These are phyloP conservation scores for Melanotaenia nigrans DNA, from an alignment of 2,797 vertebrate genomes.

Conservation along the genomic window DNA sequence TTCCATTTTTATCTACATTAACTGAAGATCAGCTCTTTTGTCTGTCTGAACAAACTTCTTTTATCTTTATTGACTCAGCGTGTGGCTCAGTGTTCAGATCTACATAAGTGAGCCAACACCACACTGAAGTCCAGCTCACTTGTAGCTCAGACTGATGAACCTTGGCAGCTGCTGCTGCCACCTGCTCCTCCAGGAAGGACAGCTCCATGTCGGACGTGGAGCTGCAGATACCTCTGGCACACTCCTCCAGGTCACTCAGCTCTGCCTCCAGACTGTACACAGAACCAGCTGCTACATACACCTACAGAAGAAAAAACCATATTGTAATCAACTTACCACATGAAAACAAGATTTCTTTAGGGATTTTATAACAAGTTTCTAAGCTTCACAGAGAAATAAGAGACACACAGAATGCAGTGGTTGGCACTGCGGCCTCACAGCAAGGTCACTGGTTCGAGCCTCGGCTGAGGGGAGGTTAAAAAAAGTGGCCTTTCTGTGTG, in stretches of 20 bases:
- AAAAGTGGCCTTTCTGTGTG: too few species aligned
- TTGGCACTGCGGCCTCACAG: too few species aligned
- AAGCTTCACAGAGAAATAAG: background rate
- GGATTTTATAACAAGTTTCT: background rate
- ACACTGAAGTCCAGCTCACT: constrained; percentile 74
- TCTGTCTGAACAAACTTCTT: background rate
- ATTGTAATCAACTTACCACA: background rate
- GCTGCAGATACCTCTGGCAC: constrained; percentile 87
- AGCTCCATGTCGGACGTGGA: constrained; percentile 87
- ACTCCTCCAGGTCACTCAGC: constrained; percentile 89
- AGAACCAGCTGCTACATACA: constrained; percentile 91
- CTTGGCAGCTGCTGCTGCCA: constrained; percentile 92
- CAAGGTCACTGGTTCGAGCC: too few species aligned
- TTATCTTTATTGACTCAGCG: background rate
- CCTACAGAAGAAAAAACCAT: constrained; percentile 73
- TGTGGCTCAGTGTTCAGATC: background rate
- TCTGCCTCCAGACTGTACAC: constrained; percentile 92
- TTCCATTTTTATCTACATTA: background rate
- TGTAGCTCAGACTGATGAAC: constrained; percentile 95
- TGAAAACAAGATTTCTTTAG: background rate
- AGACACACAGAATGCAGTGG: too few species aligned
- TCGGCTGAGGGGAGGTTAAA: too few species aligned
- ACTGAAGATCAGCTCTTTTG: background rate
- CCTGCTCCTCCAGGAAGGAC: constrained; percentile 92
- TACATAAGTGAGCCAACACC: too few species aligned